Evolutionary conservation across 2,888 invertebrate genomes (phyloP).

Genomic region (Luperina nickerlii): DNA sequence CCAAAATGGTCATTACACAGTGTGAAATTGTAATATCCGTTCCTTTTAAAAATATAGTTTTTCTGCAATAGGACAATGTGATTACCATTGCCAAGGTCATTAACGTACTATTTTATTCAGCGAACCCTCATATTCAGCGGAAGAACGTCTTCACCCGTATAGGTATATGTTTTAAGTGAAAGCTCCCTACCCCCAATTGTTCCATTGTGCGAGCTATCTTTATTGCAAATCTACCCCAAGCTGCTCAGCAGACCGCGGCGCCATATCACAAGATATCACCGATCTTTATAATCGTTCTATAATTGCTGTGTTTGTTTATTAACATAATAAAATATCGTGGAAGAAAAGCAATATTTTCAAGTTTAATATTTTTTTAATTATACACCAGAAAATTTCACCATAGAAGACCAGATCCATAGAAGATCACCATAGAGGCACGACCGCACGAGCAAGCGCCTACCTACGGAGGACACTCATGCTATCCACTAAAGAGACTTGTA

Average conservation of each 20-base stretch:
- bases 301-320: conserved; percentile 61
- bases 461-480: not conserved
- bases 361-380: not conserved
- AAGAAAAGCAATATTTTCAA: not conserved
- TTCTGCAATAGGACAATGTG: not conserved
- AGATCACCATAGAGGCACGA: too few relatives aligned
- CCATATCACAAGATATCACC: conserved; percentile 57
- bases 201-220: conserved; percentile 65
- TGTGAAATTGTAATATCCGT: not conserved
- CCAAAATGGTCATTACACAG: too few relatives aligned
- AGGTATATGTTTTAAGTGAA: conserved; percentile 51
- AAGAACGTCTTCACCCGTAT: conserved; percentile 21
- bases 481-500: not conserved
- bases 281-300: conserved; percentile 64
- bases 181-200: conserved; percentile 63
- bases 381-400: not conserved
- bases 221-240: conserved; percentile 67
- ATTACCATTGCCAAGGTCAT: conserved; percentile 25
- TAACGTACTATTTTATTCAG: not conserved
- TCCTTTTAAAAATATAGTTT: not conserved
- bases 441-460: not conserved
- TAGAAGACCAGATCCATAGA: too few relatives aligned
- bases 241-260: conserved; percentile 59
- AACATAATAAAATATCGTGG: conserved; percentile 21
- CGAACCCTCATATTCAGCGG: not conserved